Conservation (phyloP, 92 coral and sea anemone genomes). For the Porites lobata region DNA sequence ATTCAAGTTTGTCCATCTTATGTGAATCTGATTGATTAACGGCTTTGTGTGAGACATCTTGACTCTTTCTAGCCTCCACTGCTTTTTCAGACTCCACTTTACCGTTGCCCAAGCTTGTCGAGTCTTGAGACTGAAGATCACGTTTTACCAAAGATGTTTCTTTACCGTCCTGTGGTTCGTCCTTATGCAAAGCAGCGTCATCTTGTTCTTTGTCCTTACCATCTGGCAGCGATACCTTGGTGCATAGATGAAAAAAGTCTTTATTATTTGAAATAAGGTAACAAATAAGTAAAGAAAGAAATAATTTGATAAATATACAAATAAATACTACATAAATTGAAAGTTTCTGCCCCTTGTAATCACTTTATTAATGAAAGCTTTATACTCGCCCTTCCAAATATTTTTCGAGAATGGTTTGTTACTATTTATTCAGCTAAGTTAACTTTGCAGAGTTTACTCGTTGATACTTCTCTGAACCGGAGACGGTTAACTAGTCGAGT, state of each 20-base stretch:
- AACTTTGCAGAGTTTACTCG: too few relatives aligned
- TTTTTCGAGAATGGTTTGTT: too few relatives aligned
- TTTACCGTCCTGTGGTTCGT: constrained; percentile 5
- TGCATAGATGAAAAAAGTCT: background rate
- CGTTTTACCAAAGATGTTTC: constrained; percentile 25
- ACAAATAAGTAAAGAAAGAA: background rate
- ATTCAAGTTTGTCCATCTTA: background rate
- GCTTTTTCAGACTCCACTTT: background rate
- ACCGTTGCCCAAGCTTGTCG: background rate
- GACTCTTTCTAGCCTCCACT: background rate
- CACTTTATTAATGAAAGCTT: too few relatives aligned
- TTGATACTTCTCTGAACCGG: too few relatives aligned
- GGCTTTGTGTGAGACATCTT: background rate
- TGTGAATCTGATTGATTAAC: constrained; percentile 21
- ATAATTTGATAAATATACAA: background rate
- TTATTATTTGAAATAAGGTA: background rate
- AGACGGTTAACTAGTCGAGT: too few relatives aligned
- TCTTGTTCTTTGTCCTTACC: background rate
- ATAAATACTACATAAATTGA: too few relatives aligned
- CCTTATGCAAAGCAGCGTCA: background rate
- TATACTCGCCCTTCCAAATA: too few relatives aligned
- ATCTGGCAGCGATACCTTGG: constrained; percentile 14
- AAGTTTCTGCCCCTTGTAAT: too few relatives aligned
- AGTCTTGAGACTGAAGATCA: background rate
- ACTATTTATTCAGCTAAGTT: too few relatives aligned